These are phyloP conservation scores for Pipistrellus kuhlii DNA, from an alignment of 2,797 vertebrate genomes.

Conservation along the genomic window DNA sequence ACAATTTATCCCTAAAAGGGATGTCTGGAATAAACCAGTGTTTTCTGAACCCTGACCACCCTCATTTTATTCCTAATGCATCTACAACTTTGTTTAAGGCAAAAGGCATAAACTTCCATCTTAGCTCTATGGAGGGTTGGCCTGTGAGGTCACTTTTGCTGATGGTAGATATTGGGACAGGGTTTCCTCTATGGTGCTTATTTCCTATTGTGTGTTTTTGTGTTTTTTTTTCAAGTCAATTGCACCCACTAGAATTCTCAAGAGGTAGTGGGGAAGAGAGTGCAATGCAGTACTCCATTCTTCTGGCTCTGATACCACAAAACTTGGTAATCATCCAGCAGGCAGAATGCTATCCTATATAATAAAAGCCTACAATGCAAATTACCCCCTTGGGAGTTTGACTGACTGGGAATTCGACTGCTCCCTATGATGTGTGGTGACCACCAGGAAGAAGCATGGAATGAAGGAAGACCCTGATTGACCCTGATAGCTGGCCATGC, in stretches of 20 bases:
- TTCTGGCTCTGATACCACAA: background rate
- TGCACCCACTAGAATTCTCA: background rate
- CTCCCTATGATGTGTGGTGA: too few species aligned
- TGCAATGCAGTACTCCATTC: rapidly evolving
- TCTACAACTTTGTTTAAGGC: slow-evolving; percentile 25
- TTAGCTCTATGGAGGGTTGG: background rate
- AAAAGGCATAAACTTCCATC: background rate
- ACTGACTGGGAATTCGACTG: too few species aligned
- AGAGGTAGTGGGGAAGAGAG: too few species aligned
- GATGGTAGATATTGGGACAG: rapidly evolving
- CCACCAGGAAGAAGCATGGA: too few species aligned
- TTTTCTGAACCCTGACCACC: slow-evolving; percentile 49
- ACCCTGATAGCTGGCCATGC: too few species aligned
- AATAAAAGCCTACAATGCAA: too few species aligned
- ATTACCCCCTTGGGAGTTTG: too few species aligned
- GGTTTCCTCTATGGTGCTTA: background rate
- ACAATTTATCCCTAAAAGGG: slow-evolving; percentile 58
- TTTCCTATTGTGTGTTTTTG: too few species aligned
- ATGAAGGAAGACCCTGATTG: too few species aligned
- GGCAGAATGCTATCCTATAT: background rate
- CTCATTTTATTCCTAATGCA: slow-evolving; percentile 51
- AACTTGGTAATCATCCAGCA: background rate
- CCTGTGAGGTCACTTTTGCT: background rate
- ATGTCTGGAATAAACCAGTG: slow-evolving; percentile 35
- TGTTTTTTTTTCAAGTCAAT: too few species aligned